Base-by-base conservation (phyloP, 1,140 invertebrate genomes). In the Dufourea novaeangliae region DNA sequence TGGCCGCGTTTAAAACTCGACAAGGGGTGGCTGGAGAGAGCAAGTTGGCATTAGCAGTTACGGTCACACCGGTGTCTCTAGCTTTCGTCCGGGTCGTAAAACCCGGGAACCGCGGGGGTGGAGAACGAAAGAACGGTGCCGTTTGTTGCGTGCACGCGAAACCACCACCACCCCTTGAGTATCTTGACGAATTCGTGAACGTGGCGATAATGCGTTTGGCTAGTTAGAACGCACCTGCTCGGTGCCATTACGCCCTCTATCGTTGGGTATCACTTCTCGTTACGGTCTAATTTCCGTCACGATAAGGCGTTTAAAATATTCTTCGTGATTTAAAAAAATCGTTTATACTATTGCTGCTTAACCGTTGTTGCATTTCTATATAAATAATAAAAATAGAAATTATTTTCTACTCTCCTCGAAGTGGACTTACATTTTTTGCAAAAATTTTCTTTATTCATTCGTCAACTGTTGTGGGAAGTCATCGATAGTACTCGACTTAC, bases 61-160 rank as follows among this genome's bases (percentile, higher is more conserved):
- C 64, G 82, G 59, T 84, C 83, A 73, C 80, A 56, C 67, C 50
- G 68, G 78, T 73, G 71, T 70, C 61, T 61, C 68, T 37, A 57
- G 34, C 63, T 84, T 80, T 80, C 56, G 69, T 63, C 41, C 72
- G 41, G 29, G 50, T 80, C 82, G 73, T 85, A 83, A 84, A 85
- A 80, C 70, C 72, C 52, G 46, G 29, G 50, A 27, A 17, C 68
- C 46, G 27, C n/a, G n/a, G n/a, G n/a, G n/a, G n/a, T n/a, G 50
- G 50, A 44, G 64, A 72, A 25, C 59, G 44, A 29, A 67, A 25
- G 57, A 41, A 57, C 7, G 37, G 34, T 17, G 12, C 25, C 34
- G 20, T n/a, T 25, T 54, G 37, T 54, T 59, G 44, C 29, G 25
- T 22, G 52, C 56, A 39, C 44, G 46, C 46, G 14, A 50, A 71